Conservation (phyloP, 1,140 invertebrate species). For the Pogonognathellus flavescens region DNA sequence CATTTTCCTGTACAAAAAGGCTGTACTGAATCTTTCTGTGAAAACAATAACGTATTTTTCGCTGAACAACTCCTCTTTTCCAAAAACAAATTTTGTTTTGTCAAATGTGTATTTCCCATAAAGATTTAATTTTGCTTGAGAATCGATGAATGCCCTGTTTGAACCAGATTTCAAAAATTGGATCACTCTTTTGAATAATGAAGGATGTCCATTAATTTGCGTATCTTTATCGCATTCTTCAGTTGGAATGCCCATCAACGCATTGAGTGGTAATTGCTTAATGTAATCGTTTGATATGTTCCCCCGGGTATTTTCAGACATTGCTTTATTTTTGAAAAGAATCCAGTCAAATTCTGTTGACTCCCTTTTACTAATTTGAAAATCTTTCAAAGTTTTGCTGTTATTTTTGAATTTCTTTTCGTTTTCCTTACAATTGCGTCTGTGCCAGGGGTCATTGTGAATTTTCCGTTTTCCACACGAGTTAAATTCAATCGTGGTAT, state of each 20-base stretch:
- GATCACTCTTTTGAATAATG: neutral
- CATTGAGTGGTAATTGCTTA: neutral
- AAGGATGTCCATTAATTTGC: neutral
- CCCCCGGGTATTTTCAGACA: neutral
- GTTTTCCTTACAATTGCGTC: no score
- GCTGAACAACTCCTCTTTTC: neutral
- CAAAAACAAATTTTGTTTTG: neutral
- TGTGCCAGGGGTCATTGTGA: no score
- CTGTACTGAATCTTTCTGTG: no score
- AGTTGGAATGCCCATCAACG: neutral
- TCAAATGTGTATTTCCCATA: slow-evolving; percentile 3
- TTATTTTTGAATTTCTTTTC: neutral
- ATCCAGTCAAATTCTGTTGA: neutral
- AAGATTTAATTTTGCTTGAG: neutral
- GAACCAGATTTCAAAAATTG: neutral
- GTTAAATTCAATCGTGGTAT: no score
- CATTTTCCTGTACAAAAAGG: neutral
- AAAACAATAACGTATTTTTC: neutral
- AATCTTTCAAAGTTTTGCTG: neutral
- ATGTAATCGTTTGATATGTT: neutral
- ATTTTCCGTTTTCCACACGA: neutral
- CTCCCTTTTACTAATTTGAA: neutral
- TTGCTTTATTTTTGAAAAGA: no score
- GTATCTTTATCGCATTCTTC: neutral
- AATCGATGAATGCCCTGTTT: neutral